Base-by-base conservation (phyloP, 2,113 vertebrate genomes). In the Alouatta palliata region DNA sequence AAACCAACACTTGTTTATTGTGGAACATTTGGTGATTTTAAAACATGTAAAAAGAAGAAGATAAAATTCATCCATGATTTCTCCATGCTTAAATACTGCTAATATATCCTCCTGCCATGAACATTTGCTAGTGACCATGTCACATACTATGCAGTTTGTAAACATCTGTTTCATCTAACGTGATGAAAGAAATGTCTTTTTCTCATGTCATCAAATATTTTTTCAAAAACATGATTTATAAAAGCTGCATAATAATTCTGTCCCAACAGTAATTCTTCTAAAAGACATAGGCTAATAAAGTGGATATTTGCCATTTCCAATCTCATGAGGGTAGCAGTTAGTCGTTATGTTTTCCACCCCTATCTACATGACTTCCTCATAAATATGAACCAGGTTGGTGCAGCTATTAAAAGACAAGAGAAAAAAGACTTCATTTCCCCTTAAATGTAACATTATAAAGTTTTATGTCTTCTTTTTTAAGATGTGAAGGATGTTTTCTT, bases 11-110 rank as follows among this genome's bases (percentile, higher is more conserved):
- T 54, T 82, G 16, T n/a, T 86, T 93, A 87, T 64, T 61, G 27
- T n/a, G 93, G 66, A 93, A 82, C 30, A 92, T 49, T 94, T 95
- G 54, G 23, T 30, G 89, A 84, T 58, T 64, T 94, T 54, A 97
- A 96, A 92, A 47, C 43, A 19, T 37, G 10, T 9, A n/a, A 43
- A 66, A 87, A 85, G 37, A 90, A 90, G 95, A 87, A 92, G 77
- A 82, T 79, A 82, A 85, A 82, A 87, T 81, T 90, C 35, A 73
- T 47, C 13, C 66, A 66, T 94, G 66, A 90, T 84, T 95, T 81
- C 56, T 94, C 14, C 23, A 40, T 45, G 56, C 35, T 81, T 85
- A 23, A 3, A 3, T 32, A 25, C 73, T 87, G 37, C 71, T 77
- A 77, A 79, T 52, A 47, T 16, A 87, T 19, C 25, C 32, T 71